Evolutionary conservation across 2,113 vertebrate genomes (phyloP).

Genomic region (Lepidothrix coronata): DNA sequence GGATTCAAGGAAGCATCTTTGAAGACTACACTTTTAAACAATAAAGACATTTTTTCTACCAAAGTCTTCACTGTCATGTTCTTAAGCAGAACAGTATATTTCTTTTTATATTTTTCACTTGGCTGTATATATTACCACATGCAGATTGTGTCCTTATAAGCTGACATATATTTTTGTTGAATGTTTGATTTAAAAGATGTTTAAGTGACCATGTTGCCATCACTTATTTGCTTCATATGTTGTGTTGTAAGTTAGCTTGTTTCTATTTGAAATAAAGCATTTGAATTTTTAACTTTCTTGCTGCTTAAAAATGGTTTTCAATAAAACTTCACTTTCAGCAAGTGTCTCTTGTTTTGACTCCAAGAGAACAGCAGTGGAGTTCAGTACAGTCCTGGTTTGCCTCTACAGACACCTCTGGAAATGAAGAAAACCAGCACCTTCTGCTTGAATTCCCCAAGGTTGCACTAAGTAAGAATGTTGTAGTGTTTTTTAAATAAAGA

Average conservation of each 20-base stretch:
- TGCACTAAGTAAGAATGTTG: not conserved
- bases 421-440: not conserved
- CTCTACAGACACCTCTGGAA: not conserved
- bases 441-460: not conserved
- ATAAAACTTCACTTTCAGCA: slow-evolving; percentile 69
- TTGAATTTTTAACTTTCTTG: slow-evolving; percentile 62
- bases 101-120: slow-evolving; percentile 34
- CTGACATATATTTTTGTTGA: slow-evolving; percentile 47
- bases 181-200: slow-evolving; percentile 32
- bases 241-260: slow-evolving; percentile 28
- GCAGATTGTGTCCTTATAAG: slow-evolving; percentile 27
- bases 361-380: not conserved
- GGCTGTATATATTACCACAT: slow-evolving; percentile 41
- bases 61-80: slow-evolving; percentile 61
- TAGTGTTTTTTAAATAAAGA: not conserved
- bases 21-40: slow-evolving; percentile 64
- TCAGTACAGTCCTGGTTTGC: not conserved
- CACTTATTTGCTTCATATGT: not conserved
- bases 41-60: slow-evolving; percentile 75
- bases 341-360: not conserved
- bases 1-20: slow-evolving; percentile 58
- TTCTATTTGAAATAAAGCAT: slow-evolving; percentile 52
- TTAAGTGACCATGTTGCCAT: slow-evolving; percentile 35
- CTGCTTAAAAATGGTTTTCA: slow-evolving; percentile 65
- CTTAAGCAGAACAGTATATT: slow-evolving; percentile 34